A percentile compares a stretch with the other conserved stretches of the same genome.
These are phyloP conservation scores for Sebastolobus altivelis DNA, from an alignment of 2,797 vertebrate species.

Conservation along the genomic window DNA sequence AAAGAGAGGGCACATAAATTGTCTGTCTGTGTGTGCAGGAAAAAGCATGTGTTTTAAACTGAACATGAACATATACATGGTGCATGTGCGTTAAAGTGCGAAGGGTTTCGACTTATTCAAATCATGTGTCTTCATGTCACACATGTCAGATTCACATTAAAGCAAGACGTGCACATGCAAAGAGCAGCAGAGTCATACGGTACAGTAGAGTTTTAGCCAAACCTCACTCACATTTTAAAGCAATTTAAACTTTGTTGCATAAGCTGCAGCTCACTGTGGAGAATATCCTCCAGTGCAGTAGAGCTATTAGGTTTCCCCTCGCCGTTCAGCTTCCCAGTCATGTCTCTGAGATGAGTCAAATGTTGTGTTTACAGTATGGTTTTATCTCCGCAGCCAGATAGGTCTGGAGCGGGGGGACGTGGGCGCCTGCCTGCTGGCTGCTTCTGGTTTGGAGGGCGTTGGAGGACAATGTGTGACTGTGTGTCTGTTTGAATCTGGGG, in stretches of 20 bases:
- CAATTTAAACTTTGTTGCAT: constrained; percentile 26
- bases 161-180: constrained; percentile 25
- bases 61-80: constrained; percentile 26
- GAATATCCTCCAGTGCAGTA: constrained; percentile 12
- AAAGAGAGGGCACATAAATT: constrained; percentile 41
- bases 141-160: constrained; percentile 30
- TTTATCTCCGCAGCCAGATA: constrained; percentile 74
- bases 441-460: constrained; percentile 73
- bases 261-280: constrained; percentile 31
- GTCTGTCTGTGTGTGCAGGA: constrained; percentile 27
- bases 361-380: constrained; percentile 72
- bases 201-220: not conserved
- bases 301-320: constrained; percentile 35
- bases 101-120: constrained; percentile 26
- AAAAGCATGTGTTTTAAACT: constrained; percentile 41
- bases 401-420: constrained; percentile 60
- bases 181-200: not conserved
- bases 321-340: constrained; percentile 33
- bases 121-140: constrained; percentile 39
- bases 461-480: constrained; percentile 73
- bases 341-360: constrained; percentile 67
- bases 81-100: constrained; percentile 17
- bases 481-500: constrained; percentile 69
- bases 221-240: constrained; percentile 5
- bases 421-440: constrained; percentile 71